Percentiles rank a stretch among this genome's conserved stretches.
phyloP scores from a whole-genome alignment of 2,797 vertebrate species.

The Heliangelus exortis region DNA sequence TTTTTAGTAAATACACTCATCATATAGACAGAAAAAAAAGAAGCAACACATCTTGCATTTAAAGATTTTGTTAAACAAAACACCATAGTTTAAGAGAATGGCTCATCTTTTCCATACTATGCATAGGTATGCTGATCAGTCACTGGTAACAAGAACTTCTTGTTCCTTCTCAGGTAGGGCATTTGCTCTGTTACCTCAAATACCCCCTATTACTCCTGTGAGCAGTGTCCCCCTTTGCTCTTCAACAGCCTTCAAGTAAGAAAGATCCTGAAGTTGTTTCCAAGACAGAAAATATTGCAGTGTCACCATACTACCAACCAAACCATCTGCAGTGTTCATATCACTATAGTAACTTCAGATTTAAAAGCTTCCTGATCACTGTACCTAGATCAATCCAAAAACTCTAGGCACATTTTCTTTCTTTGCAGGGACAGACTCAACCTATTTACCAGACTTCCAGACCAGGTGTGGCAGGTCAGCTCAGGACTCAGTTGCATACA shows the following conservation, averaged over 20 bases:
- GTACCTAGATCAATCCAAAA: accelerated
- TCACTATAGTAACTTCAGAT: neutral
- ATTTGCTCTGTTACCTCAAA: neutral
- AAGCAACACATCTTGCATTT: neutral
- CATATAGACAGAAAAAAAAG: neutral
- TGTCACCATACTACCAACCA: neutral
- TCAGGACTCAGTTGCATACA: neutral
- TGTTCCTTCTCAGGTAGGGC: neutral
- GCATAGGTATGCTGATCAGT: neutral
- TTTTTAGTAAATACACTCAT: neutral
- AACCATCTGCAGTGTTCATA: neutral
- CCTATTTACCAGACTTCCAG: neutral
- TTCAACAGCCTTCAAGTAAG: neutral
- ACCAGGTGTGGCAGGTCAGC: neutral
- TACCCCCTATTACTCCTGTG: accelerated
- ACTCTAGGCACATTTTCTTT: accelerated
- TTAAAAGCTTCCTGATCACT: neutral
- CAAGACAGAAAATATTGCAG: neutral
- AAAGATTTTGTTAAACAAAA: neutral
- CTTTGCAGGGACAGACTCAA: neutral
- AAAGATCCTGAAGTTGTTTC: neutral
- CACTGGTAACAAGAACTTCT: neutral
- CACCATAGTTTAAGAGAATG: neutral
- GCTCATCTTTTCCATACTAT: neutral
- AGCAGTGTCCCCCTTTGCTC: neutral